phyloP scores from a whole-genome alignment of 2,797 vertebrate species.

The Malurus splendens region DNA sequence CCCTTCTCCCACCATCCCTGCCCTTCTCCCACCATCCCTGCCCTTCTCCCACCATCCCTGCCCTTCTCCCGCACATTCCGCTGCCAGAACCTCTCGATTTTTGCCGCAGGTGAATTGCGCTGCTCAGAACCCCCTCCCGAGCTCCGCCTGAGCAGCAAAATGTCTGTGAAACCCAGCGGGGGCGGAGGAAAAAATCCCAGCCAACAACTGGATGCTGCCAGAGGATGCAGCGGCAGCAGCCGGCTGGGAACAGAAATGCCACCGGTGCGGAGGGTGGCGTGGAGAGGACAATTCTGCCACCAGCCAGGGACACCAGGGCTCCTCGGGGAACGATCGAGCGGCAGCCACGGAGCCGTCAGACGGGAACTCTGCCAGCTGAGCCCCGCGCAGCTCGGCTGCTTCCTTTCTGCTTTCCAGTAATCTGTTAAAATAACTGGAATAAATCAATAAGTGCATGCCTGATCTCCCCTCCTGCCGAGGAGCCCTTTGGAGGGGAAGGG shows the following conservation, averaged over 20 bases:
- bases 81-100: fast-evolving
- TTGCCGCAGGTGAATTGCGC: not conserved
- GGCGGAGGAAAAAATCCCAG: not conserved
- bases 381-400: not conserved
- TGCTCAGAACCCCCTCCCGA: not conserved
- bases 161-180: not conserved
- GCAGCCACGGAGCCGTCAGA: not conserved
- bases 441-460: not conserved
- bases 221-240: not conserved
- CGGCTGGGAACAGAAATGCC: not conserved
- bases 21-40: too few relatives aligned
- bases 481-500: not conserved
- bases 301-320: not conserved
- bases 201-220: not conserved
- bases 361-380: not conserved
- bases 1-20: not conserved
- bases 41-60: not conserved
- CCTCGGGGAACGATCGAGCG: not conserved
- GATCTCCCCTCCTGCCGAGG: not conserved
- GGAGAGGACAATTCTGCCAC: not conserved
- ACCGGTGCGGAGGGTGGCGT: not conserved
- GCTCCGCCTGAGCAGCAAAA: not conserved
- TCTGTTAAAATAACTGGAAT: not conserved
- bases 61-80: not conserved
- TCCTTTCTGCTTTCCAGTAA: not conserved